These are phyloP conservation scores for Chorisops tibialis DNA, from an alignment of 2,888 invertebrate species.

Conservation along the genomic window DNA sequence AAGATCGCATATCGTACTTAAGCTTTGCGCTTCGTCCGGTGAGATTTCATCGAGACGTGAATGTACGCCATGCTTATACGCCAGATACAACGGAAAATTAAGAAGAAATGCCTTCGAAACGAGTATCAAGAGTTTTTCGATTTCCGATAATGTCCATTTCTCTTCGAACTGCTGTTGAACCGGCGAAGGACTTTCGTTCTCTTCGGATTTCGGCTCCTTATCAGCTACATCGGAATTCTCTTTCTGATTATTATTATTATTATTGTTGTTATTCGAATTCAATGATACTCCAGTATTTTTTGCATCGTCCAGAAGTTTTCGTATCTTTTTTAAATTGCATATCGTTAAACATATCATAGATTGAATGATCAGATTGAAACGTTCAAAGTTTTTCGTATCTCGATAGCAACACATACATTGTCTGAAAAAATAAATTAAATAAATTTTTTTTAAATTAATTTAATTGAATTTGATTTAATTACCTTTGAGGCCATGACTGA, in stretches of 20 bases:
- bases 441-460: background rate
- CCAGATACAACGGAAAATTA: constrained; percentile 85
- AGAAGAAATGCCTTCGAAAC: constrained; percentile 85
- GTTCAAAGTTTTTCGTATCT: constrained; percentile 87
- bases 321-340: constrained; percentile 73
- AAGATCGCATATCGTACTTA: constrained; percentile 71
- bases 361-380: constrained; percentile 84
- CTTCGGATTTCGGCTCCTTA: background rate
- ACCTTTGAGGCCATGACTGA: constrained; percentile 88
- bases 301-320: constrained; percentile 55
- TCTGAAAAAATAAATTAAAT: constrained; percentile 56
- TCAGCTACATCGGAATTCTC: background rate
- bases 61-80: constrained; percentile 80
- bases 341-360: constrained; percentile 80
- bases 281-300: constrained; percentile 44
- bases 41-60: constrained; percentile 78
- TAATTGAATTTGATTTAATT: constrained; percentile 40
- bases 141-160: constrained; percentile 75
- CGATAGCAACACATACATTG: constrained; percentile 95
- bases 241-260: constrained; percentile 34
- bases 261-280: constrained; percentile 21
- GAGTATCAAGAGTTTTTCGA: constrained; percentile 83
- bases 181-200: constrained; percentile 33
- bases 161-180: constrained; percentile 52
- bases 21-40: constrained; percentile 69